Evolutionary conservation across 2,113 vertebrate species (phyloP).

Genomic region (Herpailurus yagouaroundi): DNA sequence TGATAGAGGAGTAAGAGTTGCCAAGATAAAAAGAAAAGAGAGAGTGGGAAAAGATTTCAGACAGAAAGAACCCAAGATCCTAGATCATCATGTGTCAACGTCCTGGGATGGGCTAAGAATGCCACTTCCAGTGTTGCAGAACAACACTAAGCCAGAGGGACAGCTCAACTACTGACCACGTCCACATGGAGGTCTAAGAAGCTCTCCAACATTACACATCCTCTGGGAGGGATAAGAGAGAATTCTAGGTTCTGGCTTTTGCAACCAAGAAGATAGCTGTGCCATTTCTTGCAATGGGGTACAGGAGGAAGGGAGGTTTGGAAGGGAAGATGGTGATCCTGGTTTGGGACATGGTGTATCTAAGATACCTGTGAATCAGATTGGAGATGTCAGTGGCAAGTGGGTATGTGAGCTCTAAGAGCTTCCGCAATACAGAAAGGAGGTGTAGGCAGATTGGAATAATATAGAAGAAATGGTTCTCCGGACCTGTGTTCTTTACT

Average conservation of each 20-base stretch:
- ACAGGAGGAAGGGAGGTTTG: no score
- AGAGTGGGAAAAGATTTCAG: neutral
- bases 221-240: no score
- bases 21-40: neutral
- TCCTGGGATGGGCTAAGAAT: rapidly evolving
- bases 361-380: neutral
- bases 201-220: neutral
- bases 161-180: rapidly evolving
- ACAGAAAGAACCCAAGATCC: neutral
- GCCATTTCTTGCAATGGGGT: neutral
- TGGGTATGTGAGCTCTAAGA: neutral
- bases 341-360: no score
- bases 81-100: neutral
- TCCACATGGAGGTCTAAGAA: neutral
- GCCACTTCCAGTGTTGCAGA: no score
- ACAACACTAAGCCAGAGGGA: no score
- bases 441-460: rapidly evolving
- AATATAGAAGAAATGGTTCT: rapidly evolving
- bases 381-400: rapidly evolving
- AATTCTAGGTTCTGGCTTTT: neutral
- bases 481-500: neutral
- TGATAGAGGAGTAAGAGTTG: neutral
- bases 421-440: no score
- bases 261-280: neutral
- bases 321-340: neutral